These are phyloP conservation scores for Lithophane leautieri DNA, from an alignment of 2,888 invertebrate genomes.

Conservation along the genomic window DNA sequence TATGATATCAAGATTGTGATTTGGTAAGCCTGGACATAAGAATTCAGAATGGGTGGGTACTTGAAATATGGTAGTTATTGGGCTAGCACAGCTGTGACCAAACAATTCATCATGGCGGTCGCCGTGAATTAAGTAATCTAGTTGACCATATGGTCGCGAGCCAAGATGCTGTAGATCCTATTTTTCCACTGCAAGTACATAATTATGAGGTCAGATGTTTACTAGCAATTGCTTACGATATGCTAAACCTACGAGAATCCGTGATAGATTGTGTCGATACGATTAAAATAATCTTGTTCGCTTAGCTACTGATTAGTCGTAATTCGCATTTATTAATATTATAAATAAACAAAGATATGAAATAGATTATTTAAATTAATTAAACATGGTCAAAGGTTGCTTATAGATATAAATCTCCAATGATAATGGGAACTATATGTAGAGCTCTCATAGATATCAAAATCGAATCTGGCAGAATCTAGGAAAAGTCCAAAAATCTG, in stretches of 20 bases:
- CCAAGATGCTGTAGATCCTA: slow-evolving; percentile 45
- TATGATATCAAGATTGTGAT: slow-evolving; percentile 56
- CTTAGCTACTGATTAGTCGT: slow-evolving; percentile 29
- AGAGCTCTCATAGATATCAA: slow-evolving; percentile 20
- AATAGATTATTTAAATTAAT: slow-evolving; percentile 25
- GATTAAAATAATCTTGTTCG: slow-evolving; percentile 27
- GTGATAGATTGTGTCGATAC: slow-evolving; percentile 19
- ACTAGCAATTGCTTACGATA: slow-evolving; percentile 25
- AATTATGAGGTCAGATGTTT: slow-evolving; percentile 55
- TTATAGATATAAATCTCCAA: neutral
- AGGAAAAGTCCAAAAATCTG: slow-evolving; percentile 8
- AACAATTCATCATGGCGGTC: slow-evolving; percentile 57
- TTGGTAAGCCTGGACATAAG: slow-evolving; percentile 72
- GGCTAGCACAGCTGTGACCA: slow-evolving; percentile 71
- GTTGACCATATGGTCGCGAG: slow-evolving; percentile 57
- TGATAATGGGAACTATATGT: neutral
- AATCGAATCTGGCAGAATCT: neutral
- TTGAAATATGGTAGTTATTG: slow-evolving; percentile 68
- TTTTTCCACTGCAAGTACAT: slow-evolving; percentile 53
- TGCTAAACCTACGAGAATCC: slow-evolving; percentile 32
- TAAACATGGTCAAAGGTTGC: slow-evolving; percentile 20
- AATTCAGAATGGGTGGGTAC: slow-evolving; percentile 78
- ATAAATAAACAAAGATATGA: slow-evolving; percentile 13
- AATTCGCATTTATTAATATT: slow-evolving; percentile 17
- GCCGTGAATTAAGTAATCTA: slow-evolving; percentile 48